A percentile compares a stretch with the other conserved stretches of the same genome.
phyloP scores from a whole-genome alignment of 2,113 vertebrate genomes.

The Chroicocephalus ridibundus region DNA sequence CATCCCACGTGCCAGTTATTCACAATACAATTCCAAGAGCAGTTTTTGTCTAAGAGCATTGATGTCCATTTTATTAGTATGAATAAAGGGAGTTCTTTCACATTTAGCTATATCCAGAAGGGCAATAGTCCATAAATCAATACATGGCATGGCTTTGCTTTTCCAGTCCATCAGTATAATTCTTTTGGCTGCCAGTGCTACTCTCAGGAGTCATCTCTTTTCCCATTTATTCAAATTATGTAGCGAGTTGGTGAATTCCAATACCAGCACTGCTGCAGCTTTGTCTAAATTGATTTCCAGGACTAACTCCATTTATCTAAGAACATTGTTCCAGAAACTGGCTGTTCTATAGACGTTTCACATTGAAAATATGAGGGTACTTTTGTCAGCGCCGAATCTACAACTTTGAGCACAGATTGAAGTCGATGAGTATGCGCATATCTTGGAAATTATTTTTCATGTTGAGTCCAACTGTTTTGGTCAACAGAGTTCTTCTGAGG shows the following conservation, averaged over 20 bases:
- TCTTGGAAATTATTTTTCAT: neutral
- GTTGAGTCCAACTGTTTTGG: neutral
- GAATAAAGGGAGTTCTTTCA: conserved; percentile 71
- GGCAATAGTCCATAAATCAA: conserved; percentile 74
- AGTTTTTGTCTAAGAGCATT: conserved; percentile 58
- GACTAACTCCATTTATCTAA: conserved; percentile 68
- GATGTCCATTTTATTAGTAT: conserved; percentile 71
- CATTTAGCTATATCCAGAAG: conserved; percentile 71
- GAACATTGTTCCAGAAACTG: conserved; percentile 54
- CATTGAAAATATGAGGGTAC: conserved; percentile 13
- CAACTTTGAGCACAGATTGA: conserved; percentile 9
- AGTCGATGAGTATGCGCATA: neutral
- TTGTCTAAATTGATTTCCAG: conserved; percentile 73
- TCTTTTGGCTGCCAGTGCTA: conserved; percentile 68
- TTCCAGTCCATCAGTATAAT: conserved; percentile 72
- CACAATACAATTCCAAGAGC: neutral
- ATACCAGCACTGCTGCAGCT: conserved; percentile 59
- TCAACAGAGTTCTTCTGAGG: neutral
- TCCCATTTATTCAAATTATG: conserved; percentile 74
- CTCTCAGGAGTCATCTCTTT: conserved; percentile 67
- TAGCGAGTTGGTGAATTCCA: conserved; percentile 66
- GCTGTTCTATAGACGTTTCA: conserved; percentile 3
- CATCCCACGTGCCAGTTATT: conserved; percentile 20
- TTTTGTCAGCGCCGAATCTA: neutral
- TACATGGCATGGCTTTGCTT: conserved; percentile 67